Evolutionary conservation across 2,113 vertebrate genomes (phyloP), one percentile per base, ranked within the genome.

Genomic region (Ictidomys tridecemlineatus): DNA sequence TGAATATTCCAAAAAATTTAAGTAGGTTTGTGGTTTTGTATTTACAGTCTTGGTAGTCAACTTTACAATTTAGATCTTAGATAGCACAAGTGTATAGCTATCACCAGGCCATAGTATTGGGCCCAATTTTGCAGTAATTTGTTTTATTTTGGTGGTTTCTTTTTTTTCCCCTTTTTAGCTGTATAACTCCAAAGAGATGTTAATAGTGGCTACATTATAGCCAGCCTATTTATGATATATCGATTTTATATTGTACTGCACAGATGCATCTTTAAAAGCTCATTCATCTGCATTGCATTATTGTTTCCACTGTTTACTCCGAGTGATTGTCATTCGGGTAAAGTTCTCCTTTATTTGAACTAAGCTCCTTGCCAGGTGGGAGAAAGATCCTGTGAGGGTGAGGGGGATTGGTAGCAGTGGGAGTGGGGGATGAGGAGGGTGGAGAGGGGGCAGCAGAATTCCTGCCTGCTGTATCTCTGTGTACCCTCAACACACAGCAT

Each of bases 11-110:
- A 82, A 74, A 91, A 93, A 91, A 63, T 72, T 67, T 77, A 93
- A 87, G 76, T 77, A 90, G 17, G 1, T 96, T 69, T 93, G 42
- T 83, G 78, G 78, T 70, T 92, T 95, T 85, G 13, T 97, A 97
- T 96, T 97, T 97, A 97, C 82, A 97, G 12, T 90, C 67, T 91
- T 42, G n/a, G 65, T 89, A 93, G 34, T 97, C 84, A 95, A 69
- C 82, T 97, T 96, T 78, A 61, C n/a, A 89, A 69, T 74, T 79
- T 61, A 67, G 69, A 69, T 89, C 85, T 94, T 72, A 96, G 73
- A 95, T 72, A 96, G 80, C 90, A 74, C 53, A 86, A 51, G 32
- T 48, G 79, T 24, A 85, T 91, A 96, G 86, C 74, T 95, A 70
- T 93, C 65, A 86, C 89, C 78, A 89, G 83, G 65, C 92, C 22